A percentile compares a stretch with the other conserved stretches of the same genome.
Conservation (phyloP, 1,140 invertebrate genomes). For the Stegodyphus mimosarum region DNA sequence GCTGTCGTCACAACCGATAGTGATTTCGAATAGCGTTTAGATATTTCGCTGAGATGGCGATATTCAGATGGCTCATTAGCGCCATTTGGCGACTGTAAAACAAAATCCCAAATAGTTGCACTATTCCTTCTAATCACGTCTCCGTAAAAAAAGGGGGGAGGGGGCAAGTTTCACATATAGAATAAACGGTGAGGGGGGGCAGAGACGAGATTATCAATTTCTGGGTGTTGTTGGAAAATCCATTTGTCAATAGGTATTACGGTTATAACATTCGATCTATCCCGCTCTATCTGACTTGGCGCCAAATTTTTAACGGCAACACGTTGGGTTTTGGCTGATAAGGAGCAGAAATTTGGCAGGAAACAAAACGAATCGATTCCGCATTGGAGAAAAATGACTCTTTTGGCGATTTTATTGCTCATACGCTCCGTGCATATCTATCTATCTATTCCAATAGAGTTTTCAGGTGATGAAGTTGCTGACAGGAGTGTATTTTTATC, state of each 20-base stretch:
- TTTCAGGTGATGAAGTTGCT: constrained; percentile 58
- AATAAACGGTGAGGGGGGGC: background rate
- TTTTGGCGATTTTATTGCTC: constrained; percentile 59
- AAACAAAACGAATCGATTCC: constrained; percentile 55
- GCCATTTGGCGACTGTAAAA: constrained; percentile 45
- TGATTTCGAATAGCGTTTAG: constrained; percentile 9
- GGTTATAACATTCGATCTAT: constrained; percentile 58
- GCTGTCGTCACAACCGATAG: constrained; percentile 24
- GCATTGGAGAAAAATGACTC: constrained; percentile 58
- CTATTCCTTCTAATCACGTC: background rate
- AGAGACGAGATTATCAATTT: constrained; percentile 51
- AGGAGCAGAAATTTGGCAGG: constrained; percentile 55
- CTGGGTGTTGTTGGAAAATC: constrained; percentile 54
- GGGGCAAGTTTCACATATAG: background rate
- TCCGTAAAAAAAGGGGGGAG: background rate
- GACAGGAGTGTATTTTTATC: constrained; percentile 56
- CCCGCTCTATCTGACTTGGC: constrained; percentile 52
- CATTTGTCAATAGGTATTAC: constrained; percentile 60
- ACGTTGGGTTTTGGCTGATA: constrained; percentile 44
- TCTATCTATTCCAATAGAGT: constrained; percentile 59
- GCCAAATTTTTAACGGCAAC: constrained; percentile 58
- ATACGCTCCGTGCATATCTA: constrained; percentile 15
- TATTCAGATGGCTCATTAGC: constrained; percentile 41
- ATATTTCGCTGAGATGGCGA: constrained; percentile 38
- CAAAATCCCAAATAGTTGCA: constrained; percentile 50